Base-by-base conservation (phyloP, 2,113 vertebrate species). In the Dasyornis broadbenti region DNA sequence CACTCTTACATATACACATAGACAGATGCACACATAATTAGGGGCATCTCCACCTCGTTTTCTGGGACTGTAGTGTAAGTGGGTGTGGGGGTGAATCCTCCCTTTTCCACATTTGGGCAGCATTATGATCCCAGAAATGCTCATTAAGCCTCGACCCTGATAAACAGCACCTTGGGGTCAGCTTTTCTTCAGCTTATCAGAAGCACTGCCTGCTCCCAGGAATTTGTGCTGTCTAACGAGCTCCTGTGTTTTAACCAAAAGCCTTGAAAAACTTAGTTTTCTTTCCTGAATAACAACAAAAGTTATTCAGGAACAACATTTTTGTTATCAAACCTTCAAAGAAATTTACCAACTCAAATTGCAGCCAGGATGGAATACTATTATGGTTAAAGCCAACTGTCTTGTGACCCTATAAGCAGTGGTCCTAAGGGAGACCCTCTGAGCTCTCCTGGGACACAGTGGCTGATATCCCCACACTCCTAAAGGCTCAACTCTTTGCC, bases 1-100 rank as follows among this genome's bases (percentile, higher is more conserved):
- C 9, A 11, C 5, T 49, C 6, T 24, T 2, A n/a, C 2, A 11
- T 7, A 18, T 7, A 37, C 28, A 54, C 5, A 15, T 5, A n/a
- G 7, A 54, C 5, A 17, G 5, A 15, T 23, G 10, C 15, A 28
- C 7, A 45, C 11, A 60, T 3, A 47, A 5, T 28, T 21, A 50
- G 44, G 16, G 21, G 4, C 31, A 68, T 40, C 14, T 19, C 7
- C 18, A 39, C 2, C 1, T 14, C 6, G 4, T 31, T 61, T 75
- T 92, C 23, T 50, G 33, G 42, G 18, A 21, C 52, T 50, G 11
- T 5, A 45, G 13, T 13, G 2, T 26, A 22, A 13, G 17, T n/a
- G 5, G 13, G 0, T 70, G 17, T 27, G 44, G 37, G 35, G 8
- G 1, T 37, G 10, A 37, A 37, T 57, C 18, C 37, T 57, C 52